Base-by-base conservation (phyloP, 2,888 invertebrate species). In the Adelognathus sp. region DNA sequence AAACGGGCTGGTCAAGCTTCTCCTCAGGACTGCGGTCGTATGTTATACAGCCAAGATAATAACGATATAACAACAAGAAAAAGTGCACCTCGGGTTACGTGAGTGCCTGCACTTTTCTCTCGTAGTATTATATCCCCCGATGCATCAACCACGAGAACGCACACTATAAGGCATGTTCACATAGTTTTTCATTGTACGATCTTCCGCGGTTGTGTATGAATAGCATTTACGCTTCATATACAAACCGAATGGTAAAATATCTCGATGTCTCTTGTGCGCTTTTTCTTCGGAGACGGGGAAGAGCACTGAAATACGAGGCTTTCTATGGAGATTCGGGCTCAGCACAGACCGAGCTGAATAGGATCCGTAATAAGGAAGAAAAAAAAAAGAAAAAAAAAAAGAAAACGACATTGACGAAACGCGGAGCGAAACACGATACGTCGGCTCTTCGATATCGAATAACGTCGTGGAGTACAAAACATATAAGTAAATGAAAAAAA, bases 371-470 rank as follows among this genome's bases (percentile, higher is more conserved):
- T 41, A 29, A 72, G n/a, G n/a, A n/a, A n/a, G n/a, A n/a, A n/a
- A n/a, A n/a, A n/a, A n/a, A n/a, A n/a, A n/a, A n/a, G n/a, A n/a
- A n/a, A n/a, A n/a, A n/a, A n/a, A n/a, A n/a, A n/a, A n/a, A n/a
- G 46, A 46, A 46, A 33, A 71, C 58, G 52, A 73, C 29, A 36
- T 14, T 11, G 14, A 36, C 24, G 33, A 33, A 36, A 36, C 27
- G 39, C 44, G 41, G 29, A 33, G 18, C 7, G 67, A 76, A 64
- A 76, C 21, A 39, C 60, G 71, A 76, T 76, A 71, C n/a, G n/a
- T 71, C 52, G 71, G n/a, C 54, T 67, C 52, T 36, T 21, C 36
- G 71, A 67, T 14, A 61, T 76, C 76, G 44, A 67, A 72, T 67
- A 60, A 66, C 71, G 58, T 29, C 36, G 14, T 5, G 29, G 44